These are phyloP conservation scores for Halichoerus grypus DNA, from an alignment of 2,113 vertebrate genomes.

Conservation along the genomic window DNA sequence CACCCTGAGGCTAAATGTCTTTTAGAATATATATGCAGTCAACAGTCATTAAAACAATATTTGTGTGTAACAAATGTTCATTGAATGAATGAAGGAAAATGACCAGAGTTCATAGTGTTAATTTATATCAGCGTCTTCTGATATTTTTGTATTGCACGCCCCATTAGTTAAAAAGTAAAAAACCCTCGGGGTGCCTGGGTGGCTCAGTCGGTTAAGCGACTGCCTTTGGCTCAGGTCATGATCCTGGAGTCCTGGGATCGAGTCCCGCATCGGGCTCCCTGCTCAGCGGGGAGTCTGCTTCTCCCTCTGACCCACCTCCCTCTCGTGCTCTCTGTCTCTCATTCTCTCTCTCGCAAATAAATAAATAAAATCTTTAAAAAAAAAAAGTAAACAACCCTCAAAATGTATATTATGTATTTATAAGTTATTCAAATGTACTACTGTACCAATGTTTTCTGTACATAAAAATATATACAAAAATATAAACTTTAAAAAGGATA, in stretches of 20 bases:
- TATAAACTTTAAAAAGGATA: neutral
- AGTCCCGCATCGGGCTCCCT: too few relatives aligned
- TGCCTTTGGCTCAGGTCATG: too few relatives aligned
- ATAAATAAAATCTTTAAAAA: too few relatives aligned
- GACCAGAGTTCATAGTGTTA: constrained; percentile 3
- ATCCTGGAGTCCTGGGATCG: too few relatives aligned
- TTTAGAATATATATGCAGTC: constrained; percentile 36
- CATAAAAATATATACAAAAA: constrained; percentile 15
- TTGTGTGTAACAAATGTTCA: neutral
- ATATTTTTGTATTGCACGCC: neutral
- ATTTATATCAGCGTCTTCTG: neutral
- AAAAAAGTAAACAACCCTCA: constrained; percentile 13
- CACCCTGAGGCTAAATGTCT: constrained; percentile 17
- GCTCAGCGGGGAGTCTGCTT: too few relatives aligned
- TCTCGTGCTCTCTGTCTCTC: too few relatives aligned
- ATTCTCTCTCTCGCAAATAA: too few relatives aligned
- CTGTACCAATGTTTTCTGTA: neutral
- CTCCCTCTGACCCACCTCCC: too few relatives aligned
- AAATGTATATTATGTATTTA: neutral
- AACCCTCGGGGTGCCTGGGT: neutral
- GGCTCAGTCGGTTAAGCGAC: too few relatives aligned
- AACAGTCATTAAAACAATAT: constrained; percentile 49
- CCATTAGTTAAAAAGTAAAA: constrained; percentile 29
- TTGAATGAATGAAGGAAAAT: constrained; percentile 47
- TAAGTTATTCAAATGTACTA: constrained; percentile 26